These are phyloP conservation scores for Antrozous pallidus DNA, from an alignment of 2,797 vertebrate genomes.

Conservation along the genomic window DNA sequence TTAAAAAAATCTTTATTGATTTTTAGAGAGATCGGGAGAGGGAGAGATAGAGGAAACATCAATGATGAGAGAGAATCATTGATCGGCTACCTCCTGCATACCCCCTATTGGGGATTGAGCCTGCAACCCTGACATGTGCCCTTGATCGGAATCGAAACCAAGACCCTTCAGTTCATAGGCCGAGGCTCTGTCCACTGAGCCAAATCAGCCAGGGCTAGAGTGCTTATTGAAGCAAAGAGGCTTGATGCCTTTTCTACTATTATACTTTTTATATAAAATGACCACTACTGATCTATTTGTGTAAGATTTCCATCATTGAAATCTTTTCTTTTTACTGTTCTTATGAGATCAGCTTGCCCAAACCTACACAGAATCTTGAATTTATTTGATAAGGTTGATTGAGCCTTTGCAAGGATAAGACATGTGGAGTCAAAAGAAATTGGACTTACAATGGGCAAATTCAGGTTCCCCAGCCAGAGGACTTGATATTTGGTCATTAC, in stretches of 20 bases:
- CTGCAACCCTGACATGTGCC: no score
- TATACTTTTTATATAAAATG: not conserved
- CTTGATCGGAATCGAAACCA: no score
- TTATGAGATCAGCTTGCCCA: not conserved
- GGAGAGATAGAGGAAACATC: no score
- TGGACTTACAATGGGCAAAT: not conserved
- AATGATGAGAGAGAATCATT: no score
- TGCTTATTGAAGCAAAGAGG: not conserved
- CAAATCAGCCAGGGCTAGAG: not conserved
- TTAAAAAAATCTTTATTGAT: not conserved
- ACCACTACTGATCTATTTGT: not conserved
- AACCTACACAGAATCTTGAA: not conserved
- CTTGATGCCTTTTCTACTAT: not conserved
- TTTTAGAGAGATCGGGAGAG: no score
- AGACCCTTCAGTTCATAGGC: no score
- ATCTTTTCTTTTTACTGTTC: not conserved
- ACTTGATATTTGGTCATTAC: not conserved
- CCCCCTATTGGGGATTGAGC: no score
- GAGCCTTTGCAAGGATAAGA: not conserved
- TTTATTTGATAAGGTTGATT: not conserved
- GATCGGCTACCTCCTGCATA: no score
- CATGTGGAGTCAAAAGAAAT: not conserved
- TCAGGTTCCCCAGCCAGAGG: not conserved
- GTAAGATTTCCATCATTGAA: not conserved
- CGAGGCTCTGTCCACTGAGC: no score